A percentile compares a stretch with the other conserved stretches of the same genome.
Evolutionary conservation across 2,113 vertebrate genomes (phyloP).

Genomic region (Ctenomys sociabilis): DNA sequence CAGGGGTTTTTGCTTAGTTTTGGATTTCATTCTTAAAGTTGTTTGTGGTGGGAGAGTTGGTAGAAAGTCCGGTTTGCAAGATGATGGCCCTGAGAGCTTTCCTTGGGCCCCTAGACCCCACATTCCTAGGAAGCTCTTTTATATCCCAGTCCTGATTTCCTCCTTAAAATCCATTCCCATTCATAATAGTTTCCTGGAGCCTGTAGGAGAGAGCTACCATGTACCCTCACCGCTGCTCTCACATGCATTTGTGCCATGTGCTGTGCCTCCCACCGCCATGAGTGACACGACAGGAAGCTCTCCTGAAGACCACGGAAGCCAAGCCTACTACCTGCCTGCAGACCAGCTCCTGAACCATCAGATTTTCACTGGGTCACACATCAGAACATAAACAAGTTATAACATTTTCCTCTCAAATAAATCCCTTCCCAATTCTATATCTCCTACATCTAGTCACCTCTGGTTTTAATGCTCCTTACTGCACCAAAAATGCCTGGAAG

Average conservation of each 20-base stretch:
- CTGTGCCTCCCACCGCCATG: no score
- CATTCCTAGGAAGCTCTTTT: background rate
- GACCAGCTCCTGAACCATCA: background rate
- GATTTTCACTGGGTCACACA: background rate
- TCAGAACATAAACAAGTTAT: no score
- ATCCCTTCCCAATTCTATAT: background rate
- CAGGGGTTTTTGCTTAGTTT: background rate
- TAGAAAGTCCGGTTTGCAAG: background rate
- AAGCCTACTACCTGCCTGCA: rapidly evolving
- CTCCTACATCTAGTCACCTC: background rate
- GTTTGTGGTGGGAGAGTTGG: background rate
- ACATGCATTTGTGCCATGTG: rapidly evolving
- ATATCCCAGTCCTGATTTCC: background rate
- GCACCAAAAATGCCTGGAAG: background rate
- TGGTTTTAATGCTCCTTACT: background rate
- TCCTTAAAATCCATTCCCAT: background rate
- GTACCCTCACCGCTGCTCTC: rapidly evolving
- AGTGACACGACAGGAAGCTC: rapidly evolving
- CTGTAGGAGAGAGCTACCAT: background rate
- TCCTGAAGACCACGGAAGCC: background rate
- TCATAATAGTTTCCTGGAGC: background rate
- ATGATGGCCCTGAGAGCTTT: background rate
- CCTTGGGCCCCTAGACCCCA: background rate
- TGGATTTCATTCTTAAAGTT: background rate
- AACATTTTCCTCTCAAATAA: background rate